phyloP scores from a whole-genome alignment of 1,140 invertebrate species.

The Drosophila nigrodunni region DNA sequence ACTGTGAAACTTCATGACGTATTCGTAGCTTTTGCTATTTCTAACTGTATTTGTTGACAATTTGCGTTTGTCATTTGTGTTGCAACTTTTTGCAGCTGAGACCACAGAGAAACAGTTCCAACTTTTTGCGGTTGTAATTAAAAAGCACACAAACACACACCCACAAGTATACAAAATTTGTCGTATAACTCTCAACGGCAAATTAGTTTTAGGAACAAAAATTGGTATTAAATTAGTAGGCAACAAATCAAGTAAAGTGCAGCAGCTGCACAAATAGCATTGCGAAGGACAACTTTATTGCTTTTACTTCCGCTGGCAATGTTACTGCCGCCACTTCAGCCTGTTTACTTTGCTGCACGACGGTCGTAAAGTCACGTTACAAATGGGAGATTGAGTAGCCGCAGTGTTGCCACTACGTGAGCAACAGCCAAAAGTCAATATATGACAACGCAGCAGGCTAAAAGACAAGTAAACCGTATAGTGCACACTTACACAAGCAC shows the following conservation, averaged over 20 bases:
- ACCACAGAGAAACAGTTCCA: neutral
- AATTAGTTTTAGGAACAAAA: conserved; percentile 48
- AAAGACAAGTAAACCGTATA: conserved; percentile 52
- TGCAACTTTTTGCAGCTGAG: conserved; percentile 33
- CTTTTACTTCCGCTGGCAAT: neutral
- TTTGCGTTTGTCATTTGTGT: conserved; percentile 4
- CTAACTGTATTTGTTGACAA: neutral
- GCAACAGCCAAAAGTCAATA: conserved; percentile 58
- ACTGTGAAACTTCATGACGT: neutral
- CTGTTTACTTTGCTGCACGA: neutral
- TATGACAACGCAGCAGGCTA: conserved; percentile 50
- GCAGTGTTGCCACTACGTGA: conserved; percentile 54
- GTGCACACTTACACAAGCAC: conserved; percentile 49
- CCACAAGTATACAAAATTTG: conserved; percentile 19
- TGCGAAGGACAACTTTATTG: conserved; percentile 6
- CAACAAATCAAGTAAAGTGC: conserved; percentile 53
- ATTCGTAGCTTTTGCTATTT: conserved; percentile 9
- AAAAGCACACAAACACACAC: conserved; percentile 35
- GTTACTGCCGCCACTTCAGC: conserved; percentile 13
- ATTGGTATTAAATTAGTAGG: conserved; percentile 55
- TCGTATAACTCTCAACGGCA: conserved; percentile 8
- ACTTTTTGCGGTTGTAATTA: conserved; percentile 59
- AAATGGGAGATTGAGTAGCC: conserved; percentile 53
- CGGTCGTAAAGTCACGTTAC: conserved; percentile 59
- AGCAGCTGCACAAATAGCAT: conserved; percentile 34